Evolutionary conservation across 2,888 invertebrate genomes (phyloP), one percentile per base, ranked within the genome.

Genomic region (Chrysina gloriosa): DNA sequence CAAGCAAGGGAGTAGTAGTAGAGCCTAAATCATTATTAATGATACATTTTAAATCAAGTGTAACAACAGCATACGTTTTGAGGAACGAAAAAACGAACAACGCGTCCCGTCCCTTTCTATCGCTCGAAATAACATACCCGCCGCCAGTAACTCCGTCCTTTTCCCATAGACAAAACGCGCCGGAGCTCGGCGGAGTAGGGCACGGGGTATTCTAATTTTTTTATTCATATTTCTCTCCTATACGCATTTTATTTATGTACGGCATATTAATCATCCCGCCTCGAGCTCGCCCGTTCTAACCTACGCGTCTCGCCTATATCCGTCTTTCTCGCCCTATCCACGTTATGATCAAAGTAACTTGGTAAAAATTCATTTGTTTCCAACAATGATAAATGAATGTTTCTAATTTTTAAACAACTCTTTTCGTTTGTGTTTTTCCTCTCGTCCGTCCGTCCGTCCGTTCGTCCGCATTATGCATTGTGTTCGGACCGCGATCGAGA

Each of bases 351-450:
- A 75, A 74, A 76, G 78, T 75, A 72, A 75, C 76, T 77, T 77
- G 76, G 77, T 61, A 78, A 77, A 80, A 80, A 80, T 80, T 80
- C 80, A 80, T 81, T 81, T 81, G 81, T 80, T 81, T 80, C 79
- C 80, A 80, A 79, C 80, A 80, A 80, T 81, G 81, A 81, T 80
- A 80, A 81, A 81, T 81, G 81, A 78, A 77, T 75, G 73, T 71
- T 74, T 77, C 74, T 74, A 73, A 75, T 77, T 78, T 78, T 76
- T 76, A 77, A 75, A 77, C 72, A 74, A 77, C 71, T 75, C 76
- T 78, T 78, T 78, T 76, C 76, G 74, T 74, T 71, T 74, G 68
- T 72, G 65, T 69, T 71, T 63, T 42, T 29, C 42, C 45, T 21
- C 54, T n/a, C n/a, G n/a, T n/a, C n/a, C n/a, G n/a, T n/a, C n/a